Evolutionary conservation across 2,113 vertebrate species (phyloP).

Genomic region (Sceloporus undulatus): DNA sequence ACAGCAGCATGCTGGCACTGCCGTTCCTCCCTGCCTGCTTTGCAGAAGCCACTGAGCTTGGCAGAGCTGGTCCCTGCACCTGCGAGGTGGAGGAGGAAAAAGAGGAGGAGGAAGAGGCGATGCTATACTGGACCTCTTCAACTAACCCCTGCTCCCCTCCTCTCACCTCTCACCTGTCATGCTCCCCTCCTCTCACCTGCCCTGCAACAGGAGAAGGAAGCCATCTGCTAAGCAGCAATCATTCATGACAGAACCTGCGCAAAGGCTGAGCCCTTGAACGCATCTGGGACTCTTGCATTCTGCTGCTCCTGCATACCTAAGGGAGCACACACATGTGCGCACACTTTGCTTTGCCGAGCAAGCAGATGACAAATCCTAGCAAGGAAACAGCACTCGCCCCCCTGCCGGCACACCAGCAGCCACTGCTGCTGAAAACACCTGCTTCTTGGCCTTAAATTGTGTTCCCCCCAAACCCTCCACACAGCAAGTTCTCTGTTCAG

Average conservation of each 20-base stretch:
- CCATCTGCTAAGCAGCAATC: background rate
- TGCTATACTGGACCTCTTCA: slow-evolving; percentile 49
- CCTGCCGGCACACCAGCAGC: background rate
- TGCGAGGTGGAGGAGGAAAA: slow-evolving; percentile 61
- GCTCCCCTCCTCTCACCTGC: fast-evolving
- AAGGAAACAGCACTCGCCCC: background rate
- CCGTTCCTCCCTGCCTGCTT: slow-evolving; percentile 56
- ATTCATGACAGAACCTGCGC: background rate
- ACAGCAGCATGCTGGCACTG: slow-evolving; percentile 79
- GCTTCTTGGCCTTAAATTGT: background rate
- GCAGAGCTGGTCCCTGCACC: slow-evolving; percentile 76
- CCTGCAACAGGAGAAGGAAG: background rate
- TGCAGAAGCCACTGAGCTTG: slow-evolving; percentile 68
- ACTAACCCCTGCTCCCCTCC: background rate
- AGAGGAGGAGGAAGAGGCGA: background rate
- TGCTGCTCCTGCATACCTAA: background rate
- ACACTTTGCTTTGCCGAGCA: fast-evolving
- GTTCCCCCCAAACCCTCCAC: background rate
- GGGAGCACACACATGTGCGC: background rate
- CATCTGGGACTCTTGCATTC: background rate
- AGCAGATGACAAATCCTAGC: background rate
- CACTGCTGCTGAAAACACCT: slow-evolving; percentile 3
- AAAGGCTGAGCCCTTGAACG: background rate
- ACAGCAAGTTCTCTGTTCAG: background rate
- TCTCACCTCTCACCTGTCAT: background rate